Evolutionary conservation across 2,113 vertebrate species (phyloP).

Genomic region (Carettochelys insculpta): DNA sequence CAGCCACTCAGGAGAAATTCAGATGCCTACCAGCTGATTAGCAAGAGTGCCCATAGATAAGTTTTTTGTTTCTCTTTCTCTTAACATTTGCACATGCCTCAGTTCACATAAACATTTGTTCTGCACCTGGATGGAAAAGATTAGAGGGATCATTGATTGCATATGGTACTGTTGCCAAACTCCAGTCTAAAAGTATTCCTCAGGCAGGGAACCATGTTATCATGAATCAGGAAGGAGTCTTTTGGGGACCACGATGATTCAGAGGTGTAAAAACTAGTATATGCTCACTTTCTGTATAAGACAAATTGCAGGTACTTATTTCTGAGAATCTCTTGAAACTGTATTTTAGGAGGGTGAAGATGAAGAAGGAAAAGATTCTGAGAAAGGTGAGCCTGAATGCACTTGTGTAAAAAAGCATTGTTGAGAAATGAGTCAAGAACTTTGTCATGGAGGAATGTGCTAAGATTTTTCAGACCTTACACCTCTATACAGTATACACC

Average conservation of each 20-base stretch:
- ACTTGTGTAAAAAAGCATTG: not conserved
- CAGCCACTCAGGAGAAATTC: too few species aligned
- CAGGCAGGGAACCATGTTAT: not conserved
- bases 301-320: not conserved
- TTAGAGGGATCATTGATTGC: too few species aligned
- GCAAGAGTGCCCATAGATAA: too few species aligned
- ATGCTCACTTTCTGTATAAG: not conserved
- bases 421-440: not conserved
- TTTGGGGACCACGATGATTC: not conserved
- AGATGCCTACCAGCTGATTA: too few species aligned
- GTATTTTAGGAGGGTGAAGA: slow-evolving; percentile 71
- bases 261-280: fast-evolving
- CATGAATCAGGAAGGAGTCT: not conserved
- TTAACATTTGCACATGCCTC: too few species aligned
- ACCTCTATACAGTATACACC: fast-evolving
- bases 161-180: fast-evolving
- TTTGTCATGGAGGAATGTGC: not conserved
- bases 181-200: not conserved
- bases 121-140: too few species aligned
- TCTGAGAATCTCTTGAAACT: slow-evolving; percentile 37
- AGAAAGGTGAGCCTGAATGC: slow-evolving; percentile 71
- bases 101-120: too few species aligned
- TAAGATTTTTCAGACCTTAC: not conserved
- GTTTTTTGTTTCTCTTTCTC: too few species aligned
- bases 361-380: slow-evolving; percentile 71